Percentiles rank a stretch among this genome's conserved stretches.
Evolutionary conservation across 2,888 invertebrate genomes (phyloP).

Genomic region (Aphelenchoides bicaudatus): DNA sequence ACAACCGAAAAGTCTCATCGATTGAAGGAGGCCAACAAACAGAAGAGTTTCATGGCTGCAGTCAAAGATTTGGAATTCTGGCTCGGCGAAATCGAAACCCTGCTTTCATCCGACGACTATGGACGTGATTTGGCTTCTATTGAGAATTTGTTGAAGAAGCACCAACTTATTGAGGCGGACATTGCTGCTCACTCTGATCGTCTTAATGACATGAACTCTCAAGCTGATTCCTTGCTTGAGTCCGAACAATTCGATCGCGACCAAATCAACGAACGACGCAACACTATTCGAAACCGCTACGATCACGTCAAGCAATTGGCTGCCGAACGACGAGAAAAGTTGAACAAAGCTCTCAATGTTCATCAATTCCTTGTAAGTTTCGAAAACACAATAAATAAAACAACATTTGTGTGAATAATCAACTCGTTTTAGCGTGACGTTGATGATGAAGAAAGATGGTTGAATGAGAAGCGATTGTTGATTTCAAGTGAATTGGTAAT

Average conservation of each 20-base stretch:
- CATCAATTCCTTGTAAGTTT: slow-evolving; percentile 99
- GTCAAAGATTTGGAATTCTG: slow-evolving; percentile 99
- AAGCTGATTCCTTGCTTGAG: slow-evolving; percentile 90
- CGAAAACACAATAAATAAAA: too few relatives aligned
- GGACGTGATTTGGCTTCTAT: slow-evolving; percentile 95
- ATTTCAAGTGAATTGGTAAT: too few relatives aligned
- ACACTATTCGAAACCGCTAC: slow-evolving; percentile 90
- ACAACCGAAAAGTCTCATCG: slow-evolving; percentile 96
- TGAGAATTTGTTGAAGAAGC: slow-evolving; percentile 93
- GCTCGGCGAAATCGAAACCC: slow-evolving; percentile 82
- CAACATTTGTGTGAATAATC: too few relatives aligned
- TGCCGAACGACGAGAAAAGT: slow-evolving; percentile 81
- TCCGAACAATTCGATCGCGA: slow-evolving; percentile 90
- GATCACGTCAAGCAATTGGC: slow-evolving; percentile 74
- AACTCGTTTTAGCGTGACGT: too few relatives aligned
- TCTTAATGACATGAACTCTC: slow-evolving; percentile 66
- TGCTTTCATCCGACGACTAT: slow-evolving; percentile 81
- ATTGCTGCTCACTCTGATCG: slow-evolving; percentile 80
- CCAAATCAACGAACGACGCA: slow-evolving; percentile 81
- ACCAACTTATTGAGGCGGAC: slow-evolving; percentile 95
- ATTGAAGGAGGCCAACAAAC: slow-evolving; percentile 97
- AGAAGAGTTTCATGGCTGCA: slow-evolving; percentile 96
- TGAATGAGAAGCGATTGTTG: slow-evolving; percentile 87
- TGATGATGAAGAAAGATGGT: slow-evolving; percentile 98
- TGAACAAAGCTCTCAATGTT: slow-evolving; percentile 92